A percentile compares a stretch with the other conserved stretches of the same genome.
These are phyloP conservation scores for Limnephilus auricula DNA, from an alignment of 2,888 invertebrate species.

Conservation along the genomic window DNA sequence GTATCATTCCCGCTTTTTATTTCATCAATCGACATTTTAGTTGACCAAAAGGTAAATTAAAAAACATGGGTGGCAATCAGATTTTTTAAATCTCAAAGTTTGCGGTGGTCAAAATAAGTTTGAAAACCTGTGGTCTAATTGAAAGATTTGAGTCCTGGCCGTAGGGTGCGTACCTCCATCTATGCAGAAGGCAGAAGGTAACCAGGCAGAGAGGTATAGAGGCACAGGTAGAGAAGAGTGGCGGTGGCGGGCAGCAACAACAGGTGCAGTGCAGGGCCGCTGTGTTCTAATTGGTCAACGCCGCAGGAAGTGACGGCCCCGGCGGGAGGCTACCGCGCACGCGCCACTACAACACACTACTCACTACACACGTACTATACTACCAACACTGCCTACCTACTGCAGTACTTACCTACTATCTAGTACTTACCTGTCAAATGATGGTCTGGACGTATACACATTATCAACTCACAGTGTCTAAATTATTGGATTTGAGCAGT, in stretches of 20 bases:
- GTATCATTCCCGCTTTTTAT: no score
- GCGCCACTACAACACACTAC: constrained; percentile 32
- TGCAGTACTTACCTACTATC: background rate
- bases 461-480: background rate
- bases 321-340: constrained; percentile 52
- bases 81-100: no score
- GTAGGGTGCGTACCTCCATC: background rate
- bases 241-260: constrained; percentile 39
- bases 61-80: no score
- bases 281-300: constrained; percentile 52
- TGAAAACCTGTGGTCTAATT: no score
- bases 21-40: no score
- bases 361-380: no score
- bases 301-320: constrained; percentile 53
- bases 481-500: background rate
- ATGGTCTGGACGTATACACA: background rate
- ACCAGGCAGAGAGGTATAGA: background rate
- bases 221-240: background rate
- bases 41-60: no score
- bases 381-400: background rate
- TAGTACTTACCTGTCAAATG: background rate
- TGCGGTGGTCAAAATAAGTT: no score
- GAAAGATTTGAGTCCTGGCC: constrained; percentile 37
- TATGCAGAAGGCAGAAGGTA: background rate
- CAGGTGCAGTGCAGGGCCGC: constrained; percentile 54